Conservation (phyloP, 2,113 vertebrate species). For the Proteles cristata region DNA sequence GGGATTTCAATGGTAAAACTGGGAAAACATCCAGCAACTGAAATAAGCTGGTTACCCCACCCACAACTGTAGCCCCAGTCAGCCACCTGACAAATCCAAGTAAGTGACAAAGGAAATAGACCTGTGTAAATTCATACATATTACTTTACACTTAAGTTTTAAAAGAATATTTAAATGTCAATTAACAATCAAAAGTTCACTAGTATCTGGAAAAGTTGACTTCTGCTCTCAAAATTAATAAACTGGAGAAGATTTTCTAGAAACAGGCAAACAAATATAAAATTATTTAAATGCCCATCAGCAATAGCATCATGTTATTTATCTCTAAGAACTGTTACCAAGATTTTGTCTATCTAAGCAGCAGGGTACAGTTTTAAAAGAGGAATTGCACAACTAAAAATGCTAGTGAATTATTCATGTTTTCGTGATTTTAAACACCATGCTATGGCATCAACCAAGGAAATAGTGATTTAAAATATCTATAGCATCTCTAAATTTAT, state of each 20-base stretch:
- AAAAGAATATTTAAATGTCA: slow-evolving; percentile 6
- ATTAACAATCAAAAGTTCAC: slow-evolving; percentile 50
- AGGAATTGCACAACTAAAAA: background rate
- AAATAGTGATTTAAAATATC: slow-evolving; percentile 4
- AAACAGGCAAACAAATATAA: background rate
- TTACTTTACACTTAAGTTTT: background rate
- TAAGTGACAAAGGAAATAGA: background rate
- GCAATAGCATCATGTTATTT: background rate
- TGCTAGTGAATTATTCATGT: background rate
- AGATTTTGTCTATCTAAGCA: background rate
- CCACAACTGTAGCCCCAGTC: background rate
- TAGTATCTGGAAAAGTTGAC: slow-evolving; percentile 22
- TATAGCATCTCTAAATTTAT: slow-evolving; percentile 38
- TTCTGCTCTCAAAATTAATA: slow-evolving; percentile 11
- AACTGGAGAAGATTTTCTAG: background rate
- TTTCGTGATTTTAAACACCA: background rate
- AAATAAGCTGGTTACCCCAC: background rate
- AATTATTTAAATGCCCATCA: background rate
- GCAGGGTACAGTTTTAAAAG: slow-evolving; percentile 12
- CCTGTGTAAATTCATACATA: background rate
- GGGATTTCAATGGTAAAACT: background rate
- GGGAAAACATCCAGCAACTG: background rate
- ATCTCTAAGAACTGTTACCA: background rate
- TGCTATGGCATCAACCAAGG: background rate
- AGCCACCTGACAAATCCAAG: background rate